Evolutionary conservation across 2,113 vertebrate species (phyloP), one percentile per base, ranked within the genome.

Genomic region (Melanerpes formicivorus): DNA sequence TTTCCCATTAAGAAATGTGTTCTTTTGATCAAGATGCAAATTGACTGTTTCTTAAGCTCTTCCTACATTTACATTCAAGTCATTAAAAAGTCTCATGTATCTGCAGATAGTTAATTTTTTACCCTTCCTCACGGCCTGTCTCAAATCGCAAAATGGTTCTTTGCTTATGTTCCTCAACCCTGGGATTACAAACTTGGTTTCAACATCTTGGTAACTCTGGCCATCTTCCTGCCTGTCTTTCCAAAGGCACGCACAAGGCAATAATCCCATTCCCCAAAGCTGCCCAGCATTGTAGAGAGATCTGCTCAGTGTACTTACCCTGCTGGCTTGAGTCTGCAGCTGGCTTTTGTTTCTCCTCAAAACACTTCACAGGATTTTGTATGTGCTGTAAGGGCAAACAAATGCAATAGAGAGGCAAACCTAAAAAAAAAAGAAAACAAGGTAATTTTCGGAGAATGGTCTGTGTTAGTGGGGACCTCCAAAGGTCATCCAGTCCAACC

Each of bases 11-110:
- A 62, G 70, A 94, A 80, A 74, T 11, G 1, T 11, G 25, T 54
- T 88, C 18, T 88, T 96, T 80, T 84, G 54, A 86, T 86, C 86
- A 75, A 65, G 76, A 66, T 94, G 88, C 54, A 86, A 86, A 84
- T n/a, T 1, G 1, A 37, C 54, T 60, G 48, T 50, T 88, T 66
- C 80, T 90, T n/a, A 42, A 48, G 22, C 29, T 91, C 60, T 83
- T 91, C 65, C 58, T 1, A 70, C 52, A 52, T 27, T 55, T n/a
- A 40, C 5, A 54, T 66, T 82, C 15, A 75, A 77, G 34, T 23
- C 64, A 93, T 58, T 67, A 5, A 56, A 56, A 85, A 74, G 30
- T 32, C 52, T 60, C 3, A 9, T 2, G 17, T 87, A 85, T 67
- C 71, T 93, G 56, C 52, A 74, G 34, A 64, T n/a, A 71, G 58